A percentile compares a stretch with the other conserved stretches of the same genome.
phyloP scores from a whole-genome alignment of 1,140 invertebrate species.

The Euura lappo region DNA sequence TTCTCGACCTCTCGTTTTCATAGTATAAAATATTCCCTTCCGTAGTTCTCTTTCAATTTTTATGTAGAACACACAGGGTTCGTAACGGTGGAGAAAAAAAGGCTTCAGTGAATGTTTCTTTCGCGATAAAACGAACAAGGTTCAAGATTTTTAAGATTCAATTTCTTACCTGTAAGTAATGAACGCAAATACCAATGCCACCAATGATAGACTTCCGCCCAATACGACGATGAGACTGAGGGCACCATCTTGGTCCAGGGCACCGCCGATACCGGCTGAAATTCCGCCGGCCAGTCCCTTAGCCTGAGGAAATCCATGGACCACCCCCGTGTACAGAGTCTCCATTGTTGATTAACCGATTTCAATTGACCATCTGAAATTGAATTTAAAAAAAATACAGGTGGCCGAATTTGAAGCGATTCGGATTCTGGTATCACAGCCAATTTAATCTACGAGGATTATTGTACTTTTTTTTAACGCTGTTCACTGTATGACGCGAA shows the following conservation, averaged over 20 bases:
- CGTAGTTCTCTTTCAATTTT: too few relatives aligned
- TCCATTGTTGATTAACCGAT: conserved; percentile 46
- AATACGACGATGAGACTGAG: conserved; percentile 71
- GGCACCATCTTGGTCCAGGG: conserved; percentile 64
- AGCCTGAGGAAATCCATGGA: conserved; percentile 55
- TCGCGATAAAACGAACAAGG: too few relatives aligned
- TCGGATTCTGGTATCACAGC: neutral
- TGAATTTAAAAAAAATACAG: neutral
- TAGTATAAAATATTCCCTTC: too few relatives aligned
- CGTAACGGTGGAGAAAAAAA: too few relatives aligned
- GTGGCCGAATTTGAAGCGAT: neutral
- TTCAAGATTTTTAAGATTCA: neutral
- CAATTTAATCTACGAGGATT: neutral
- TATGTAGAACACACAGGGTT: too few relatives aligned
- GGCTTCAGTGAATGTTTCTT: too few relatives aligned
- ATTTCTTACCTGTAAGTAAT: conserved; percentile 72
- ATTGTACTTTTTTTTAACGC: neutral
- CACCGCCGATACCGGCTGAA: conserved; percentile 47
- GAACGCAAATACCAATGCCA: conserved; percentile 73
- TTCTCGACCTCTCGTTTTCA: too few relatives aligned
- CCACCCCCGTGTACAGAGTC: conserved; percentile 55
- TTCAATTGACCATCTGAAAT: conserved; percentile 2
- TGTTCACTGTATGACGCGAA: too few relatives aligned
- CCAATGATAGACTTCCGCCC: conserved; percentile 71
- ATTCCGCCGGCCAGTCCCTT: conserved; percentile 45